phyloP scores from a whole-genome alignment of 2,113 vertebrate species.

The Varanus salvator region DNA sequence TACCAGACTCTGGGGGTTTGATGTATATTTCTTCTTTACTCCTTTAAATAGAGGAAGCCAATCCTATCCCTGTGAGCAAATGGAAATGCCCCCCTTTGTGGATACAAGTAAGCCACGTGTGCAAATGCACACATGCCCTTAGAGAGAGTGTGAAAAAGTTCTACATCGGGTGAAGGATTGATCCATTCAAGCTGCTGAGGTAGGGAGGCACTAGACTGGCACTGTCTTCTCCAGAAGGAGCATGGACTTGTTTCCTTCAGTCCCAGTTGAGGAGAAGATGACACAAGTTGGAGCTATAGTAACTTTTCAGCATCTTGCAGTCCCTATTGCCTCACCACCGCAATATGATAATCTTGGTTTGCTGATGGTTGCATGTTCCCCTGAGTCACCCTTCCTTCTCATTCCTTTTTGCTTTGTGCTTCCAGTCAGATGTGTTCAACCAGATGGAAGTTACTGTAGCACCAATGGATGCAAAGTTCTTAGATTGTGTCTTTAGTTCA shows the following conservation, averaged over 20 bases:
- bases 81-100: neutral
- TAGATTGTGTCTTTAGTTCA: neutral
- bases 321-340: too few relatives aligned
- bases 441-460: neutral
- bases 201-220: neutral
- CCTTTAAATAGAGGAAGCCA: neutral
- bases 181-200: neutral
- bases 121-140: neutral
- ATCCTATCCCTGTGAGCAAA: neutral
- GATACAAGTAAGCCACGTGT: neutral
- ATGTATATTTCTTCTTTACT: neutral
- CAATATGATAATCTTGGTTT: neutral
- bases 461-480: neutral
- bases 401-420: neutral
- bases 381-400: neutral
- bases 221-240: too few relatives aligned
- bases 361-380: neutral
- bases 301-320: neutral
- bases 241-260: neutral
- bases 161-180: neutral
- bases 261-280: neutral
- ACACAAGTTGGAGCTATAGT: neutral
- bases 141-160: neutral
- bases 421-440: neutral
- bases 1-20: neutral